Evolutionary conservation across 2,888 invertebrate genomes (phyloP).

Genomic region (Choristoneura rosaceana): DNA sequence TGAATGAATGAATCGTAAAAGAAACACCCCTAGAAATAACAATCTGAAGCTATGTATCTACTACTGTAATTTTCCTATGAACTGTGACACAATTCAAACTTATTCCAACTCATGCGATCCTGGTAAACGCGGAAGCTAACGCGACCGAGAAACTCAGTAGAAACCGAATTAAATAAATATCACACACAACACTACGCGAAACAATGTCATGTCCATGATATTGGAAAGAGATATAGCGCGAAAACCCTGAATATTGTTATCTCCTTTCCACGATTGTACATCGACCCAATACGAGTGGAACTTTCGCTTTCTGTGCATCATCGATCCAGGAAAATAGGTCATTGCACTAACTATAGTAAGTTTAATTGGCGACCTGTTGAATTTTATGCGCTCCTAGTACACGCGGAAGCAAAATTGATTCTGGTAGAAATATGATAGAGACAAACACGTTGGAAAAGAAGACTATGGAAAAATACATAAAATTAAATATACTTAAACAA

Average conservation of each 20-base stretch:
- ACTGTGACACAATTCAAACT: neutral
- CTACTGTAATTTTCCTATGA: neutral
- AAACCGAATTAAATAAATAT: neutral
- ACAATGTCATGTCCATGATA: no score
- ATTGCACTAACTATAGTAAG: neutral
- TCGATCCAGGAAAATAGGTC: constrained; percentile 26
- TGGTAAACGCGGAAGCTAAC: constrained; percentile 2
- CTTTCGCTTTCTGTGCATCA: neutral
- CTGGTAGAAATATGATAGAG: neutral
- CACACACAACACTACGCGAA: neutral
- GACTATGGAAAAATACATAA: no score
- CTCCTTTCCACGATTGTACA: neutral
- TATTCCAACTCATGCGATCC: neutral
- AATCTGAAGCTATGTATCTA: neutral
- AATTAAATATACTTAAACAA: no score
- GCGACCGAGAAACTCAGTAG: neutral
- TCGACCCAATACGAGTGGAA: neutral
- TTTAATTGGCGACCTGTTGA: neutral
- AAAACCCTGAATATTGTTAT: neutral
- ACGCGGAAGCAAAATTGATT: constrained; percentile 18
- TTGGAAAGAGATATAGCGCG: neutral
- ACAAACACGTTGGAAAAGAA: neutral
- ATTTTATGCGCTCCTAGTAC: constrained; percentile 30
- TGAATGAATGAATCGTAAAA: no score
- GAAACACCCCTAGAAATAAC: no score